Evolutionary conservation across 1,140 invertebrate genomes (phyloP), one percentile per base, ranked within the genome.

Genomic region (Trachymyrmex cornetzi): DNA sequence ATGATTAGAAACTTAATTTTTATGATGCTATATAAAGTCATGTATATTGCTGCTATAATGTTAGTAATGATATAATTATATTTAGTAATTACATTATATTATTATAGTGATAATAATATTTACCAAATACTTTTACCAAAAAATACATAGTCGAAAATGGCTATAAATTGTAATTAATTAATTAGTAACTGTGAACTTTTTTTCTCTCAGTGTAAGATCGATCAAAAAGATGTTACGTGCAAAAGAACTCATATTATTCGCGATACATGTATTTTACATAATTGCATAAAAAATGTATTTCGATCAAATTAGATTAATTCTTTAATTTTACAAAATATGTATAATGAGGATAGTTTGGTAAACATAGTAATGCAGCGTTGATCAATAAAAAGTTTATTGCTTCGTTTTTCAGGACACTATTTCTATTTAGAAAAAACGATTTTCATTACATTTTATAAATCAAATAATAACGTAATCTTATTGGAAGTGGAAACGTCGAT

Each of bases 371-470:
- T 16, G 50, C 9, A 74, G n/a, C 27, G 19, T 74, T n/a, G 19
- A 12, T 74, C 27, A 5, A 75, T 59, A 38, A 59, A 38, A 59
- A 53, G 7, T 14, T 57, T 72, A 72, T 72, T 4, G 27, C 22
- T 61, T 44, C 30, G 55, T 16, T 59, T 44, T 38, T 5, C n/a
- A 16, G 9, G 16, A 6, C 19, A 27, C 12, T 27, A 44, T 48
- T 64, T 64, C 34, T 64, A 64, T 64, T 44, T 27, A n/a, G 11
- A n/a, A 38, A n/a, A 38, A 77, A 27, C 1, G 5, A 63, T 38
- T 77, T 30, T 77, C n/a, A n/a, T 64, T 27, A n/a, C 27, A 64
- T 77, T 77, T 64, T 19, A 11, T 14, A 55, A 69, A 80, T 38
- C 30, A 69, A 80, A 71, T 22, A 9, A 80, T 12, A n/a, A n/a